phyloP scores from a whole-genome alignment of 2,888 invertebrate species.

The Myopa testacea region DNA sequence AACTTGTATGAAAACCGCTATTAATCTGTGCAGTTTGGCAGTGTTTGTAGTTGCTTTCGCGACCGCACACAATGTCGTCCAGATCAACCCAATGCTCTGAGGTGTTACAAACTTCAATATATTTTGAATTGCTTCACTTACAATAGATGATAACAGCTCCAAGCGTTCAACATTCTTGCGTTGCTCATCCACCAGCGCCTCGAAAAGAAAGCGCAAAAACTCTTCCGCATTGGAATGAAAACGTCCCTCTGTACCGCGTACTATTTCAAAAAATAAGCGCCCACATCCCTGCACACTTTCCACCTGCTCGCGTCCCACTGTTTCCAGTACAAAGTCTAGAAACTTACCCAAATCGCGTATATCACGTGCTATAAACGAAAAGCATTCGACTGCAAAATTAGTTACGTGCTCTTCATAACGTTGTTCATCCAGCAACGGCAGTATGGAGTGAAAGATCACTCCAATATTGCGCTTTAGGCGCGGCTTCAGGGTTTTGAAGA shows the following conservation, averaged over 20 bases:
- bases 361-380: conserved; percentile 93
- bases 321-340: conserved; percentile 76
- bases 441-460: conserved; percentile 76
- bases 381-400: conserved; percentile 95
- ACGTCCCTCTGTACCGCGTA: conserved; percentile 84
- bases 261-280: conserved; percentile 87
- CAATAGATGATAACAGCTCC: conserved; percentile 71
- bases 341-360: conserved; percentile 83
- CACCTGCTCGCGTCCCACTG: conserved; percentile 76
- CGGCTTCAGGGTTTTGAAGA: conserved; percentile 91
- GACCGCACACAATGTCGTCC: conserved; percentile 71
- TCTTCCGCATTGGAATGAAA: conserved; percentile 86
- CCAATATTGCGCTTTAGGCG: conserved; percentile 84
- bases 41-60: conserved; percentile 52
- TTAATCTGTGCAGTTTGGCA: conserved; percentile 66
- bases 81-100: conserved; percentile 76
- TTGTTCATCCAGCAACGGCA: conserved; percentile 82
- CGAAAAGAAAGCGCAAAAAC: conserved; percentile 77
- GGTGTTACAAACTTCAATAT: conserved; percentile 74
- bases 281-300: conserved; percentile 86
- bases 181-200: conserved; percentile 70
- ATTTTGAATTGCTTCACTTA: conserved; percentile 75
- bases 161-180: conserved; percentile 49
- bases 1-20: conserved; percentile 73
- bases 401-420: conserved; percentile 84